phyloP scores from a whole-genome alignment of 2,888 invertebrate genomes.

The Abrostola triplasia region DNA sequence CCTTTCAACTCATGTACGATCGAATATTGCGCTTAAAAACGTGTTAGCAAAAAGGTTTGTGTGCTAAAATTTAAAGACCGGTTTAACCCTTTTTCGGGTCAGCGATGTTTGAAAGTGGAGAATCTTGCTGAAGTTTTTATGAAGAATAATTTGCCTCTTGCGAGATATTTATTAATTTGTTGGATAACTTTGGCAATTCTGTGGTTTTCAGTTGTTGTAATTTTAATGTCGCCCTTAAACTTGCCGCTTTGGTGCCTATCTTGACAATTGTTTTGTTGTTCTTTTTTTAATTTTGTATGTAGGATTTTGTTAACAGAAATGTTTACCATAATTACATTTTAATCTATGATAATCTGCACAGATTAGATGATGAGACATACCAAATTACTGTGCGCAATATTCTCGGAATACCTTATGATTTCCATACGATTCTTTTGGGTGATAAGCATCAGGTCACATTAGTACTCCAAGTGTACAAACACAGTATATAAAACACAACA shows the following conservation, averaged over 20 bases:
- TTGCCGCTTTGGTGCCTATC: neutral
- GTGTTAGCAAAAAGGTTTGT: conserved; percentile 41
- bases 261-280: neutral
- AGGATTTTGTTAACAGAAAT: too few relatives aligned
- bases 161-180: conserved; percentile 2
- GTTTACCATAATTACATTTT: too few relatives aligned
- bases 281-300: too few relatives aligned
- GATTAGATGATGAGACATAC: too few relatives aligned
- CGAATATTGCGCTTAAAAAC: conserved; percentile 27
- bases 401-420: too few relatives aligned
- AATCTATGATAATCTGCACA: too few relatives aligned
- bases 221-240: neutral
- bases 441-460: too few relatives aligned
- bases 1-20: conserved; percentile 31
- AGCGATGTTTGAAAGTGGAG: conserved; percentile 11
- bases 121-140: conserved; percentile 1
- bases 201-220: neutral
- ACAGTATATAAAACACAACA: too few relatives aligned
- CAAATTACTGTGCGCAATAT: too few relatives aligned
- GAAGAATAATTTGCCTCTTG: neutral
- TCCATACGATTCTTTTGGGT: too few relatives aligned
- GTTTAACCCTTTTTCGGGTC: conserved; percentile 20
- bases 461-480: too few relatives aligned
- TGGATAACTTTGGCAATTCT: neutral
- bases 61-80: conserved; percentile 37